Evolutionary conservation across 1,140 invertebrate species (phyloP).

Genomic region (Tetramorium alpestre): DNA sequence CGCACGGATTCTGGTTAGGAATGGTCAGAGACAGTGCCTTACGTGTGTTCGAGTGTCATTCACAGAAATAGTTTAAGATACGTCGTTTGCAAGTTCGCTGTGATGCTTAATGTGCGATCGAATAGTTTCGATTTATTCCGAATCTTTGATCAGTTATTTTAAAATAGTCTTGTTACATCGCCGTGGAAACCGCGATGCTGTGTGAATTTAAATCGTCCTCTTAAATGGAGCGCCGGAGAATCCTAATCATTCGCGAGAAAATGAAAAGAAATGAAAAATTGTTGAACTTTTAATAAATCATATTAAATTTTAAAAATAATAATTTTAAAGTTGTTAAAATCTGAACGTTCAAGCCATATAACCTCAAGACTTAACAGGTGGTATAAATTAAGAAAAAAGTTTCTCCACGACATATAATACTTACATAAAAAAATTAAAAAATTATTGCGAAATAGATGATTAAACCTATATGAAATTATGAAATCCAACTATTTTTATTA

Average conservation of each 20-base stretch:
- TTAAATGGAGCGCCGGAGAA: slow-evolving; percentile 79
- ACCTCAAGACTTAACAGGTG: neutral
- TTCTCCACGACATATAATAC: neutral
- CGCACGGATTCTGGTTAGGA: slow-evolving; percentile 51
- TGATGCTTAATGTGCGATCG: slow-evolving; percentile 5
- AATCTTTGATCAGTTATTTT: neutral
- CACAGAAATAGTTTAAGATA: slow-evolving; percentile 62
- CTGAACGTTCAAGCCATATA: neutral
- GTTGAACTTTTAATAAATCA: neutral
- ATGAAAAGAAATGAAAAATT: neutral
- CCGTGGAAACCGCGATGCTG: slow-evolving; percentile 67
- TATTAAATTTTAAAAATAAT: neutral
- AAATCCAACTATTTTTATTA: neutral
- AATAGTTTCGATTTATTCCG: neutral
- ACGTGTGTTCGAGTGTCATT: slow-evolving; percentile 54
- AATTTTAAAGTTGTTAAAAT: neutral
- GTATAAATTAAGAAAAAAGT: neutral
- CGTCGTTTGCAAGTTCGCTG: slow-evolving; percentile 4
- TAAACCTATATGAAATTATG: neutral
- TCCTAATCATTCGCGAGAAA: neutral
- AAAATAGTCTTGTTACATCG: neutral
- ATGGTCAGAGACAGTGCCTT: slow-evolving; percentile 24
- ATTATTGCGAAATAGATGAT: neutral
- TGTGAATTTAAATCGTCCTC: slow-evolving; percentile 82
- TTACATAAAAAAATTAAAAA: neutral